Evolutionary conservation across 2,113 vertebrate genomes (phyloP).

Genomic region (Cynocephalus volans): DNA sequence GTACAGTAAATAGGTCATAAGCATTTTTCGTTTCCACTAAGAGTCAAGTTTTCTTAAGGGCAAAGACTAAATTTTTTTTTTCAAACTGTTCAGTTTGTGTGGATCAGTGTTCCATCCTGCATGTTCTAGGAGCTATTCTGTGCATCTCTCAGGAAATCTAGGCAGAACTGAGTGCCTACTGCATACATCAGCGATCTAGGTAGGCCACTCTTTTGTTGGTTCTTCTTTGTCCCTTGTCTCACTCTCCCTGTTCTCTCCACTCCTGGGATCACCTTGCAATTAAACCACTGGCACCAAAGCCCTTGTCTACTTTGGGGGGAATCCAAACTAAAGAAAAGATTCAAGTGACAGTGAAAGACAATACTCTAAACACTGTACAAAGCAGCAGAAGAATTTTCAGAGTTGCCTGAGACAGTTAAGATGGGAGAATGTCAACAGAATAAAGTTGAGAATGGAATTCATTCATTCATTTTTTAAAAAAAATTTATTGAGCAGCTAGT

Average conservation of each 20-base stretch:
- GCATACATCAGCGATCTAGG: rapidly evolving
- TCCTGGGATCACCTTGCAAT: neutral
- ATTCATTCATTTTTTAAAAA: neutral
- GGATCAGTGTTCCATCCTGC: neutral
- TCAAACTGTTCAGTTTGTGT: neutral
- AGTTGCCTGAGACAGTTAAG: neutral
- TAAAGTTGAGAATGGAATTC: neutral
- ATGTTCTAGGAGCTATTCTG: neutral
- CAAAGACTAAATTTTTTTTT: conserved; percentile 18
- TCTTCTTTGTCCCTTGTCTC: neutral
- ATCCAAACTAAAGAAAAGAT: neutral
- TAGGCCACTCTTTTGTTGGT: neutral
- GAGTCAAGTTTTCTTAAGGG: conserved; percentile 68
- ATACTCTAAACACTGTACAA: neutral
- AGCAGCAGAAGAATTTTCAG: neutral
- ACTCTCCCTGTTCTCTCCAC: neutral
- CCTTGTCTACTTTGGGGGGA: neutral
- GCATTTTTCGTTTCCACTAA: conserved; percentile 72
- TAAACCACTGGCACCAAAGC: neutral
- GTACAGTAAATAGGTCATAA: conserved; percentile 66
- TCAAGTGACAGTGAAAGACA: conserved; percentile 42
- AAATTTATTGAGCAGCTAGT: neutral
- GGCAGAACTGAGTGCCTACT: neutral
- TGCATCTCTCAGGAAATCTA: neutral
- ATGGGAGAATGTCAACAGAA: neutral